phyloP scores from a whole-genome alignment of 2,113 vertebrate species.

The Terrapene triunguis region DNA sequence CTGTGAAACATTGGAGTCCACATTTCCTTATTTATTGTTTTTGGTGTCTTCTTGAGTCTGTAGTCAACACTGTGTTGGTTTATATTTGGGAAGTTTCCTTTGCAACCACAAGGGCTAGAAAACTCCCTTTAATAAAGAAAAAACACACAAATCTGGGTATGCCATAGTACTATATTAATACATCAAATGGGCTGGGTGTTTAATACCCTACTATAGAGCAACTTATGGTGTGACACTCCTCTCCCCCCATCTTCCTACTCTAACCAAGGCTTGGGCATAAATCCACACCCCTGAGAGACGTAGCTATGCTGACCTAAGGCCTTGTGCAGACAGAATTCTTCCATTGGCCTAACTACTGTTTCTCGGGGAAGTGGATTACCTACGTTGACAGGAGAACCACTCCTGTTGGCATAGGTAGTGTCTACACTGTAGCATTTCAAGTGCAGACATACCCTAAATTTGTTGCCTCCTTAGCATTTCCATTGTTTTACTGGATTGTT shows the following conservation, averaged over 20 bases:
- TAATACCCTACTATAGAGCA: background rate
- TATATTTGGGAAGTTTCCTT: background rate
- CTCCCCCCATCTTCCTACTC: background rate
- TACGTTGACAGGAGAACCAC: background rate
- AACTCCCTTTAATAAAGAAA: background rate
- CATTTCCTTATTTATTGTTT: background rate
- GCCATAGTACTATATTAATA: background rate
- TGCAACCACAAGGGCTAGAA: constrained; percentile 13
- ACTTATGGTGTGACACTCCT: accelerated
- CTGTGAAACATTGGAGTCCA: constrained; percentile 3
- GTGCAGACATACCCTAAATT: background rate
- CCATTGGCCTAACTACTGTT: background rate
- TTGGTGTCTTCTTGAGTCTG: background rate
- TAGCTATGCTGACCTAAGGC: background rate
- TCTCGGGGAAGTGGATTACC: background rate
- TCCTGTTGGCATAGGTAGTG: background rate
- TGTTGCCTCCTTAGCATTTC: background rate
- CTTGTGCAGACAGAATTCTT: background rate
- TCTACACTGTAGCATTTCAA: background rate
- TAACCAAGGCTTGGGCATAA: background rate
- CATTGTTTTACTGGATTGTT: background rate
- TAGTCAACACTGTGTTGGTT: constrained; percentile 9
- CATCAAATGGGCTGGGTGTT: background rate
- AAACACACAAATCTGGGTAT: background rate
- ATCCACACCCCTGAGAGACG: background rate